Conservation (phyloP, 2,113 vertebrate species). For the Gobius niger region DNA sequence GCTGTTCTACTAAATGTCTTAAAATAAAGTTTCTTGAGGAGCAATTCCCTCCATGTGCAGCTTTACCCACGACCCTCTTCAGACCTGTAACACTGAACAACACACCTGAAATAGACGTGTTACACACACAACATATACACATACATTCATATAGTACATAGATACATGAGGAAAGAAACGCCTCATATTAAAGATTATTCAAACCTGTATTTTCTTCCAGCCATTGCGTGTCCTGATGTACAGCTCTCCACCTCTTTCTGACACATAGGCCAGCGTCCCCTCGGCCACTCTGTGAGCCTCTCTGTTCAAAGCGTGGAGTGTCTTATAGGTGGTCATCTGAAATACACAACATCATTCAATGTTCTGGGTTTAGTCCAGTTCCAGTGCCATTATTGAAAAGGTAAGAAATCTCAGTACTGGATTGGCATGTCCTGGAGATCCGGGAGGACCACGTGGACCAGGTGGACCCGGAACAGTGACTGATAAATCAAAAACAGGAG, state of each 20-base stretch:
- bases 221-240: conserved; percentile 84
- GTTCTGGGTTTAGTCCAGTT: neutral
- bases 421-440: conserved; percentile 78
- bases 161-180: neutral
- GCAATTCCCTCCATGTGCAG: no score
- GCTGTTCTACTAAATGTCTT: no score
- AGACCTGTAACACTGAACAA: no score
- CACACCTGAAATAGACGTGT: no score
- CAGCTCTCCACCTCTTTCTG: conserved; percentile 84
- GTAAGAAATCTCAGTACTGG: conserved; percentile 73
- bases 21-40: no score
- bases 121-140: no score
- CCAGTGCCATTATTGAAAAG: neutral
- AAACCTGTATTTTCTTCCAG: conserved; percentile 89
- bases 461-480: conserved; percentile 84
- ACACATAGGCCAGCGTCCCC: conserved; percentile 85
- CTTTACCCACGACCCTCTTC: no score
- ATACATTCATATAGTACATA: no score
- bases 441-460: conserved; percentile 87
- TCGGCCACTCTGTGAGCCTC: conserved; percentile 78
- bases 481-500: conserved; percentile 28
- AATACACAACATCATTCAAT: conserved; percentile 8
- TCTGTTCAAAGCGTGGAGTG: conserved; percentile 77
- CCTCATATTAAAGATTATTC: neutral
- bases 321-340: conserved; percentile 82